phyloP scores from a whole-genome alignment of 1,140 invertebrate genomes.

The Ctenoplectra terminalis region DNA sequence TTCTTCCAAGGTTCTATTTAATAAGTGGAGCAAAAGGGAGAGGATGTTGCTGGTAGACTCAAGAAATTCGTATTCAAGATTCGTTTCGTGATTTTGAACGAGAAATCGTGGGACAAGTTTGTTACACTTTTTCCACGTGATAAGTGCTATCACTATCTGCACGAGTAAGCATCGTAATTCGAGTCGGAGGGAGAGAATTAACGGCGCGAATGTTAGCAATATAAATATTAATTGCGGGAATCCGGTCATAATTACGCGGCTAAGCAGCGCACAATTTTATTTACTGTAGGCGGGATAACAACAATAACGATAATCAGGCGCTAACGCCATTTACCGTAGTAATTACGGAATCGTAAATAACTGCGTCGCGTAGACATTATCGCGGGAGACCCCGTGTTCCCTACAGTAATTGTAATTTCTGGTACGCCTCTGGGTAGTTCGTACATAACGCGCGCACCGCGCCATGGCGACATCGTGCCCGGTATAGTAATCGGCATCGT shows the following conservation, averaged over 20 bases:
- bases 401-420: slow-evolving; percentile 59
- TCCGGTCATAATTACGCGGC: not conserved
- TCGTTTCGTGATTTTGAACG: not conserved
- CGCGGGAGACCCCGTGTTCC: slow-evolving; percentile 23
- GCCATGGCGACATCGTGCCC: slow-evolving; percentile 45
- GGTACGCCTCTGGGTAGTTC: slow-evolving; percentile 43
- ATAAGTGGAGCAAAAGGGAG: not conserved
- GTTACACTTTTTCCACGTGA: not conserved
- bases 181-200: not conserved
- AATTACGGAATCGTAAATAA: slow-evolving; percentile 49
- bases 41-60: too few species aligned
- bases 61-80: not conserved
- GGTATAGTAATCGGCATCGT: slow-evolving; percentile 66
- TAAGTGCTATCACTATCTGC: not conserved
- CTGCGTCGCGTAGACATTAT: slow-evolving; percentile 54
- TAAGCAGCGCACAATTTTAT: slow-evolving; percentile 12
- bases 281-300: not conserved
- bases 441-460: slow-evolving; percentile 33
- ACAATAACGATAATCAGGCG: slow-evolving; percentile 31
- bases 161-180: not conserved
- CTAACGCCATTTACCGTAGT: slow-evolving; percentile 16
- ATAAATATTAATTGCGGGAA: slow-evolving; percentile 19
- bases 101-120: not conserved
- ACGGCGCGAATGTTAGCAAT: too few species aligned
- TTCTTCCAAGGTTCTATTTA: too few species aligned